Evolutionary conservation across 1,140 invertebrate species (phyloP).

Genomic region (Bombus vancouverensis): DNA sequence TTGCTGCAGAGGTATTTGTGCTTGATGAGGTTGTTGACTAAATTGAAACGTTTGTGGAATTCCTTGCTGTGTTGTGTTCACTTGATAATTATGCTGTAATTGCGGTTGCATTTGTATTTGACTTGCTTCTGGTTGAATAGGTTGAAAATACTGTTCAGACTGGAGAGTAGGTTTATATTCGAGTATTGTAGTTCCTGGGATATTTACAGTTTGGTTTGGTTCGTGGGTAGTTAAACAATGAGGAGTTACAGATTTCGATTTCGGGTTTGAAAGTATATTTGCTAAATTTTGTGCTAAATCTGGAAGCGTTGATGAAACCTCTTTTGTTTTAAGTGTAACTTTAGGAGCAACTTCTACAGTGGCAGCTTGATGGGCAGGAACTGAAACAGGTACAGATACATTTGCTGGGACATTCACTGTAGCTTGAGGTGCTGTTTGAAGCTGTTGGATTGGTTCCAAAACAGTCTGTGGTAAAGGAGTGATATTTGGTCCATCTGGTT

Average conservation of each 20-base stretch:
- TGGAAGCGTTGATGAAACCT: constrained; percentile 79
- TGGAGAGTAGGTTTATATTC: constrained; percentile 68
- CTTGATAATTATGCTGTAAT: constrained; percentile 68
- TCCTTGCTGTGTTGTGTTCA: constrained; percentile 55
- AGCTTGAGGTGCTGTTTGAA: constrained; percentile 64
- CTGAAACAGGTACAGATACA: constrained; percentile 31
- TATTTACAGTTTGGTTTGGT: constrained; percentile 42
- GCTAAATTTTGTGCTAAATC: constrained; percentile 81
- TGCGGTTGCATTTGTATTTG: constrained; percentile 66
- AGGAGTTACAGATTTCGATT: constrained; percentile 76
- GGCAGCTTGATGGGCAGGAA: constrained; percentile 54
- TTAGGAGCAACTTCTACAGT: constrained; percentile 71
- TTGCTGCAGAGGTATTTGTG: constrained; percentile 59
- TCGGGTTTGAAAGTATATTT: constrained; percentile 81
- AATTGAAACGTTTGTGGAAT: constrained; percentile 65
- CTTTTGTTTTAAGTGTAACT: constrained; percentile 73
- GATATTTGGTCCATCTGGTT: constrained; percentile 43
- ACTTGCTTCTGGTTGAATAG: constrained; percentile 74
- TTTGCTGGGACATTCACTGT: constrained; percentile 40
- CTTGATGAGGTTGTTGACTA: constrained; percentile 53
- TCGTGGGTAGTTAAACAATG: constrained; percentile 70
- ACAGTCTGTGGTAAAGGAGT: constrained; percentile 37
- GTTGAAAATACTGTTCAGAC: constrained; percentile 78
- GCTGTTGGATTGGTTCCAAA: constrained; percentile 56
- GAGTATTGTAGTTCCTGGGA: constrained; percentile 28